Evolutionary conservation across 2,888 invertebrate genomes (phyloP).

Genomic region (Leptarthrus brevirostris): DNA sequence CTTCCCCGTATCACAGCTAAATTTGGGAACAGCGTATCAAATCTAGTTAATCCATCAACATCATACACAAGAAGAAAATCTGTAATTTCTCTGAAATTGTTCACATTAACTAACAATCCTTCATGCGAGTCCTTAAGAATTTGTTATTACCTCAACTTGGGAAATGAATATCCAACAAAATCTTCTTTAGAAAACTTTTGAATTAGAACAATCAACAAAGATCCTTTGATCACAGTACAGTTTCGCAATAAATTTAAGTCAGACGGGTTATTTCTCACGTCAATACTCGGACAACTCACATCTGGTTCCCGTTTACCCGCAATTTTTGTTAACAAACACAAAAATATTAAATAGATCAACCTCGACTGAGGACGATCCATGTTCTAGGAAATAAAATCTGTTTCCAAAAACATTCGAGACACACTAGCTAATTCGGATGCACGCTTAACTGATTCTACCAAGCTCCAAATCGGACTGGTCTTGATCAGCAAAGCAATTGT

Average conservation of each 20-base stretch:
- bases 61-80: slow-evolving; percentile 85
- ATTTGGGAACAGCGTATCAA: slow-evolving; percentile 87
- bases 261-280: slow-evolving; percentile 70
- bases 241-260: slow-evolving; percentile 69
- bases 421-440: too few species aligned
- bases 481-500: slow-evolving; percentile 1
- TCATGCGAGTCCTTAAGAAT: too few species aligned
- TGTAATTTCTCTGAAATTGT: slow-evolving; percentile 77
- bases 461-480: slow-evolving; percentile 22
- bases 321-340: not conserved
- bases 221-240: slow-evolving; percentile 84
- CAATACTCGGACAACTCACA: slow-evolving; percentile 69
- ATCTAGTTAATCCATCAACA: slow-evolving; percentile 76
- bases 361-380: not conserved
- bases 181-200: slow-evolving; percentile 68
- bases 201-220: slow-evolving; percentile 77
- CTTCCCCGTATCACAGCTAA: slow-evolving; percentile 87
- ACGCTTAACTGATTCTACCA: not conserved
- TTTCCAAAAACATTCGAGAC: too few species aligned
- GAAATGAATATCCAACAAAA: slow-evolving; percentile 72
- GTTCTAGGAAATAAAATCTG: not conserved
- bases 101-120: slow-evolving; percentile 71
- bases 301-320: not conserved
- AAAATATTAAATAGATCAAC: not conserved
- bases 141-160: slow-evolving; percentile 72